Percentiles rank a stretch among this genome's conserved stretches.
phyloP scores from a whole-genome alignment of 2,888 invertebrate genomes.

The Ormyrus rosae region DNA sequence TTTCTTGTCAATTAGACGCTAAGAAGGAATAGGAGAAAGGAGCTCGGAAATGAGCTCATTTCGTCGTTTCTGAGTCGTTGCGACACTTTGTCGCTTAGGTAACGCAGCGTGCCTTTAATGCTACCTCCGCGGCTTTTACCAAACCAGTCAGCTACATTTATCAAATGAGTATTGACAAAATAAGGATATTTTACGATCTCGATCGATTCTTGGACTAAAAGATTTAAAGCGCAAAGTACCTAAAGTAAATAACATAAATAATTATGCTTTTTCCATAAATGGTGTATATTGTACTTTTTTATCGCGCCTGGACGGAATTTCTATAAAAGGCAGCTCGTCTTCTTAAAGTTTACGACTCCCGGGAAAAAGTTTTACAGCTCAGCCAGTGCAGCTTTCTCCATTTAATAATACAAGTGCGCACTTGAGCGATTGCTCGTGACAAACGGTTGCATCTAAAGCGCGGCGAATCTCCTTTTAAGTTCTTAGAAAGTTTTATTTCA shows the following conservation, averaged over 20 bases:
- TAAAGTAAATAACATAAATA: too few relatives aligned
- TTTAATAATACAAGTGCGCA: conserved; percentile 22
- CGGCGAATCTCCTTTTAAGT: conserved; percentile 20
- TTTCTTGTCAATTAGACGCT: conserved; percentile 11
- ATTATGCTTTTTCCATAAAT: background rate
- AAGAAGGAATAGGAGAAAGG: conserved; percentile 28
- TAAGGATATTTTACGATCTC: too few relatives aligned
- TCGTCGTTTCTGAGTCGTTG: background rate
- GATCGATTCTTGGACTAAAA: too few relatives aligned
- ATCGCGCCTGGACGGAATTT: conserved; percentile 18
- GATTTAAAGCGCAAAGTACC: too few relatives aligned
- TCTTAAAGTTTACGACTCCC: conserved; percentile 11
- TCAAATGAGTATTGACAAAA: too few relatives aligned
- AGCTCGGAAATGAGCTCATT: background rate
- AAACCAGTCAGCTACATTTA: too few relatives aligned
- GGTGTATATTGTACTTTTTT: background rate
- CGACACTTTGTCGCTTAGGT: conserved; percentile 15
- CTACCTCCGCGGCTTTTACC: too few relatives aligned
- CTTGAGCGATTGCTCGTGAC: conserved; percentile 20
- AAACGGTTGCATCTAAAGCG: conserved; percentile 8
- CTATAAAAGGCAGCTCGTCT: conserved; percentile 29
- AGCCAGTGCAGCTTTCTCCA: conserved; percentile 32
- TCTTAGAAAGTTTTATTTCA: conserved; percentile 31
- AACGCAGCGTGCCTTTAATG: too few relatives aligned
- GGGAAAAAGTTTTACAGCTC: conserved; percentile 11